Conservation (phyloP, 2,888 invertebrate species). For the Alcis repandata region DNA sequence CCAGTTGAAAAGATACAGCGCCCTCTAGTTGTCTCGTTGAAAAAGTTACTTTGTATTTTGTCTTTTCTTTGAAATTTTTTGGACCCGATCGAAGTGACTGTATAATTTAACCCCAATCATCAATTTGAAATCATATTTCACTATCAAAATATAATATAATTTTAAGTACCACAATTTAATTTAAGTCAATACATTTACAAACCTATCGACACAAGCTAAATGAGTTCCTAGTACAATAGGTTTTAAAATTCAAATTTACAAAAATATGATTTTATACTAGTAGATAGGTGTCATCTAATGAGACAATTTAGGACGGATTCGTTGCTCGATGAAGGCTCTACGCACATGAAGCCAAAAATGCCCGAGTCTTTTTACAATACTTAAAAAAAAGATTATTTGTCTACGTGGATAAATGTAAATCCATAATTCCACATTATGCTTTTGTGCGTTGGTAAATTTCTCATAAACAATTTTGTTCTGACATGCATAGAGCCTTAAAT, state of each 20-base stretch:
- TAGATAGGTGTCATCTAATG: constrained; percentile 33
- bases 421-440: neutral
- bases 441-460: neutral
- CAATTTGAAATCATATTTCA: neutral
- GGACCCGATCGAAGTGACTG: neutral
- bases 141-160: neutral
- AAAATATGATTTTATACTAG: neutral
- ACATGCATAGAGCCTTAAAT: constrained; percentile 30
- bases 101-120: neutral
- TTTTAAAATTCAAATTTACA: neutral
- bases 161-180: neutral
- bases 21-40: neutral
- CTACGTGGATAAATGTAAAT: too few relatives aligned
- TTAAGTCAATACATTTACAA: neutral
- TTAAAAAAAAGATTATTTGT: neutral
- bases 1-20: neutral
- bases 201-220: neutral
- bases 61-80: neutral
- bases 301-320: constrained; percentile 71
- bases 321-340: constrained; percentile 59
- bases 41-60: neutral
- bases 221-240: neutral
- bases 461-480: constrained; percentile 23
- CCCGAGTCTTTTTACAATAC: neutral
- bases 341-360: constrained; percentile 38